Conservation (phyloP, 2,888 invertebrate species). For the Drosophila austrosaltans region DNA sequence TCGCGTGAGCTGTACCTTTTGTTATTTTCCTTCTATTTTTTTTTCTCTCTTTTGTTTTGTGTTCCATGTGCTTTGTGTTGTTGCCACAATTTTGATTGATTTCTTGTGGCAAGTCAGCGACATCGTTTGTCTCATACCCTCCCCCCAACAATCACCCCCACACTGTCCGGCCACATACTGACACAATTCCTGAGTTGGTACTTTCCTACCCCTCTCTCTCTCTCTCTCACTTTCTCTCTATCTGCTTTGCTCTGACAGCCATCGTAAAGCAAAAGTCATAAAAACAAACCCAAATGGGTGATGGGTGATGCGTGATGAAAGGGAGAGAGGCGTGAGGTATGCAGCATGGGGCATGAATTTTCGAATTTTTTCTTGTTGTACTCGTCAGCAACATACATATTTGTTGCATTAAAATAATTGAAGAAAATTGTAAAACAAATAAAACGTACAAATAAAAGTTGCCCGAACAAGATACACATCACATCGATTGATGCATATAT, state of each 20-base stretch:
- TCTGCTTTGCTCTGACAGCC: slow-evolving; percentile 12
- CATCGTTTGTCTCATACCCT: slow-evolving; percentile 40
- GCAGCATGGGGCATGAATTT: slow-evolving; percentile 22
- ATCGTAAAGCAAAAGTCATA: slow-evolving; percentile 73
- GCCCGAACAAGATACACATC: slow-evolving; percentile 19
- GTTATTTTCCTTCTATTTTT: slow-evolving; percentile 45
- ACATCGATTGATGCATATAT: slow-evolving; percentile 49
- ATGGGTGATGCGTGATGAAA: neutral
- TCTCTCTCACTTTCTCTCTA: neutral
- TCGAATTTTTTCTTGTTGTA: slow-evolving; percentile 29
- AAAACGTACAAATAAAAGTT: slow-evolving; percentile 36
- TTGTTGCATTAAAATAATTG: slow-evolving; percentile 77
- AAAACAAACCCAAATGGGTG: slow-evolving; percentile 46
- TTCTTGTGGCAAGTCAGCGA: slow-evolving; percentile 75
- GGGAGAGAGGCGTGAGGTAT: neutral
- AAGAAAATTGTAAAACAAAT: slow-evolving; percentile 71
- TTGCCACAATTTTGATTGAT: slow-evolving; percentile 74
- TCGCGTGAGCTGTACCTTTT: slow-evolving; percentile 71
- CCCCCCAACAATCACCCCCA: neutral
- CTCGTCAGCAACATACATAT: slow-evolving; percentile 57
- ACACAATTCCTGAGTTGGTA: slow-evolving; percentile 51
- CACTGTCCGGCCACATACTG: slow-evolving; percentile 43
- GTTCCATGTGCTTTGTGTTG: slow-evolving; percentile 36
- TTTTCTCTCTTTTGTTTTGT: slow-evolving; percentile 20
- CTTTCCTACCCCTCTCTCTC: neutral